Conservation (phyloP, 1,140 invertebrate species). For the Leptonema lineaticorne region DNA sequence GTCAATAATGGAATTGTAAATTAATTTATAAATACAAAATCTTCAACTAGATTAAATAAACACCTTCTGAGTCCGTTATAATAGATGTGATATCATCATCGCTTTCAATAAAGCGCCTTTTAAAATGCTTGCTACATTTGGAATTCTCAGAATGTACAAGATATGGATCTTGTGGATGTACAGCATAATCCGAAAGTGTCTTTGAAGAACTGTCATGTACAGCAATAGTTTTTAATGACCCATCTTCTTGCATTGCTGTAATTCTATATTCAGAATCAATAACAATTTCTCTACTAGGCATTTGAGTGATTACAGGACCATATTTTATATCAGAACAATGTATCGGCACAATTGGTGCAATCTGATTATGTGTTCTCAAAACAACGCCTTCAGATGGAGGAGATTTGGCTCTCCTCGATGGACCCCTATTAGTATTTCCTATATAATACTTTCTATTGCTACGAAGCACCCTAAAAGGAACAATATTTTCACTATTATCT, state of each 20-base stretch:
- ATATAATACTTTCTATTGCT: slow-evolving; percentile 57
- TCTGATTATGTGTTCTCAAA: slow-evolving; percentile 53
- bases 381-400: slow-evolving; percentile 52
- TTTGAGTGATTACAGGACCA: slow-evolving; percentile 41
- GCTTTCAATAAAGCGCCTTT: slow-evolving; percentile 54
- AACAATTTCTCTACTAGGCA: slow-evolving; percentile 44
- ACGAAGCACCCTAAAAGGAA: slow-evolving; percentile 66
- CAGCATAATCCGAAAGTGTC: slow-evolving; percentile 52
- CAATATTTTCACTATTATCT: slow-evolving; percentile 81
- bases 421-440: slow-evolving; percentile 47
- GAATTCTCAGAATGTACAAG: slow-evolving; percentile 56
- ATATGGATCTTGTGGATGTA: slow-evolving; percentile 54
- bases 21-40: neutral
- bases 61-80: slow-evolving; percentile 56
- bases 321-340: slow-evolving; percentile 46
- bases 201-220: slow-evolving; percentile 56
- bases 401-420: slow-evolving; percentile 48
- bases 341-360: slow-evolving; percentile 48
- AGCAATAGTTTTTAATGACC: slow-evolving; percentile 53
- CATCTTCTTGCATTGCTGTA: slow-evolving; percentile 56
- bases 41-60: neutral
- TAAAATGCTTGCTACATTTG: slow-evolving; percentile 56
- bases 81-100: slow-evolving; percentile 57
- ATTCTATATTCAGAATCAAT: slow-evolving; percentile 55
- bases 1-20: neutral